Base-by-base conservation (phyloP, 2,888 invertebrate genomes). In the Sesamia inferens region DNA sequence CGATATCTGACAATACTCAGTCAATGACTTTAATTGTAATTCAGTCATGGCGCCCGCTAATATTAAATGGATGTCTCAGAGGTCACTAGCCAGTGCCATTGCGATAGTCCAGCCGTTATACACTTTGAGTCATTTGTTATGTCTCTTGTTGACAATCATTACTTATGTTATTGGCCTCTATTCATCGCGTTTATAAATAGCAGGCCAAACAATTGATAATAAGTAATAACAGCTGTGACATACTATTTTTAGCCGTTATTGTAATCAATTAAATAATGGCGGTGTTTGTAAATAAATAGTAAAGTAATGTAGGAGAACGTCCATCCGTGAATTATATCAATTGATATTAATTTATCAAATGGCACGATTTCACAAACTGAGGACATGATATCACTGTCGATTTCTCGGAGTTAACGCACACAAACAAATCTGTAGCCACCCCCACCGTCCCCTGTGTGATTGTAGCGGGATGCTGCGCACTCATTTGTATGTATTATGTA, bases 21-120 rank as follows among this genome's bases (percentile, higher is more conserved):
- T 91, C 92, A 92, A 92, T 90, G 91, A 92, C 92, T 90, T 88
- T 89, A 89, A 89, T 90, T 90, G 82, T 88, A 85, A 86, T 84
- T 83, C 83, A 85, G 82, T 83, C 78, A 83, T 85, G 86, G 85
- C 83, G 88, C 84, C 88, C 79, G 91, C 92, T 92, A 94, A 92
- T 92, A 91, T 92, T 93, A 93, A 90, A 92, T 90, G 85, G 81
- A 86, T 85, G 84, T 85, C 80, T 84, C 85, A 83, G 88, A 85
- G 91, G 91, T 92, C 91, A 89, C 76, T 86, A 82, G 68, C 81
- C 83, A 82, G 83, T 81, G 71, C 77, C 85, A 81, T 85, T 82
- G 76, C 81, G 85, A 85, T 85, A 79, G 76, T 71, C 70, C 63
- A 75, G 68, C 44, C 66, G 54, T 73, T 77, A 66, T 51, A 61